These are phyloP conservation scores for Lamellibrachia columna DNA, from an alignment of 2,888 invertebrate species.

Conservation along the genomic window DNA sequence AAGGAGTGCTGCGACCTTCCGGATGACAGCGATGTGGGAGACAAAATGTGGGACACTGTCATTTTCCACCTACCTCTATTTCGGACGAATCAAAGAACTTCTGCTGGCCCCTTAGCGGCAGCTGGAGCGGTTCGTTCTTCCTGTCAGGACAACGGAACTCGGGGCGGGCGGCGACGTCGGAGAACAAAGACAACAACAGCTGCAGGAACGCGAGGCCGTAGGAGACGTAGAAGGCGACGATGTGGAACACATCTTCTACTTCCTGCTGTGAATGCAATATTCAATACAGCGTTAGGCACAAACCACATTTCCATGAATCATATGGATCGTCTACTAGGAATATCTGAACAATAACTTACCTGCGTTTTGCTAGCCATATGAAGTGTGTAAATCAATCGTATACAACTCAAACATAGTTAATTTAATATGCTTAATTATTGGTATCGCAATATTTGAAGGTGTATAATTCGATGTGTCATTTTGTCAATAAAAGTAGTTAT, in stretches of 20 bases:
- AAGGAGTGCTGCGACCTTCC: no score
- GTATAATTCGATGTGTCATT: no score
- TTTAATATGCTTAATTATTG: no score
- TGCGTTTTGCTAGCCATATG: no score
- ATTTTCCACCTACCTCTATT: neutral
- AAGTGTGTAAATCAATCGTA: no score
- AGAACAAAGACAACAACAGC: constrained; percentile 22
- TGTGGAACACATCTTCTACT: constrained; percentile 22
- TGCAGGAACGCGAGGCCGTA: constrained; percentile 20
- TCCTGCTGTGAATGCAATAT: neutral
- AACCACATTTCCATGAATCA: neutral
- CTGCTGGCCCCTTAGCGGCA: neutral
- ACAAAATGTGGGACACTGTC: neutral
- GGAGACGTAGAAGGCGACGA: constrained; percentile 23
- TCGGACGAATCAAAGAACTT: neutral
- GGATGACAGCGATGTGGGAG: no score
- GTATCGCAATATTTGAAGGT: no score
- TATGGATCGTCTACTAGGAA: no score
- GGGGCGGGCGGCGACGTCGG: constrained; percentile 25
- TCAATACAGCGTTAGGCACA: neutral
- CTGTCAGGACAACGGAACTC: neutral
- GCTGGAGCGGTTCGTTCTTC: neutral
- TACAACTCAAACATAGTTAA: no score
- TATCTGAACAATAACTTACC: no score
- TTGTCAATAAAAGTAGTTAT: no score